These are phyloP conservation scores for Lontra canadensis DNA, from an alignment of 2,113 vertebrate species.

Conservation along the genomic window DNA sequence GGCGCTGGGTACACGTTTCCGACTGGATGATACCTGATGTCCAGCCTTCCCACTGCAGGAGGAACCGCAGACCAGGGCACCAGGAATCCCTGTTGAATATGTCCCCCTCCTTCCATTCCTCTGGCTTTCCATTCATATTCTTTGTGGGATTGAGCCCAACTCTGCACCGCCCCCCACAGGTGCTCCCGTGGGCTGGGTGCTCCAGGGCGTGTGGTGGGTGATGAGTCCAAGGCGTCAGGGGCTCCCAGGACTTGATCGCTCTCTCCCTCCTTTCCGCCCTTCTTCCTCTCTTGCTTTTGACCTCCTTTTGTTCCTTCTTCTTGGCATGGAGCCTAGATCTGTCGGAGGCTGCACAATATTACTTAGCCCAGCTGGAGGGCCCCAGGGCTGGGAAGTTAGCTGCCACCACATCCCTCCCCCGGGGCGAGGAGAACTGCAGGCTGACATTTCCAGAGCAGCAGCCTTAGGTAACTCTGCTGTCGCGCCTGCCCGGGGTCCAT, in stretches of 20 bases:
- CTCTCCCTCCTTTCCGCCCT: neutral
- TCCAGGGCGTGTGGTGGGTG: neutral
- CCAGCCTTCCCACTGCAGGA: neutral
- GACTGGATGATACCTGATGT: neutral
- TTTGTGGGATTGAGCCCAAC: neutral
- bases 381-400: neutral
- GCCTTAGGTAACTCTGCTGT: slow-evolving; percentile 4
- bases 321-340: neutral
- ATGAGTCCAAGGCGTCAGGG: neutral
- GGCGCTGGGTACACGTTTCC: neutral
- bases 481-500: slow-evolving; percentile 37
- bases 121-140: neutral
- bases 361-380: neutral
- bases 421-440: neutral
- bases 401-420: neutral
- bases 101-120: neutral
- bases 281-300: neutral
- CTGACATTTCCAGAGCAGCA: slow-evolving; percentile 49
- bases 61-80: neutral
- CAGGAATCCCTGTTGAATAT: neutral
- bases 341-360: neutral
- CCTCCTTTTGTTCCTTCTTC: neutral
- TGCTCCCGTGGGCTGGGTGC: neutral
- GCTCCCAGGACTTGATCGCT: rapidly evolving
- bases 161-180: rapidly evolving